Conservation (phyloP, 2,797 vertebrate species). For the Pampus argenteus region DNA sequence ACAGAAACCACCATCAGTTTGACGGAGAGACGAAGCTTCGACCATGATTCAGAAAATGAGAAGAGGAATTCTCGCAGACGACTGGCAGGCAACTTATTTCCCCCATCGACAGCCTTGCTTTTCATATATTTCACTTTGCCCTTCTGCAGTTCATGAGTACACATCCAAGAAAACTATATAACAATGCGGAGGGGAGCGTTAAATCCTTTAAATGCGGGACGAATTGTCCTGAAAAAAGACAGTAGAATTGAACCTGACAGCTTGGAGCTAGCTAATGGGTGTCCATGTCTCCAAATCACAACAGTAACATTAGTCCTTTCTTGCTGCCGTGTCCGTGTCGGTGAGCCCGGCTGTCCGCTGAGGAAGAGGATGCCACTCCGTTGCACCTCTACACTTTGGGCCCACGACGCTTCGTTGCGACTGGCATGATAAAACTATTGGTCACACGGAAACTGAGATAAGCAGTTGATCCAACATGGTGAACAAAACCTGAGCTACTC, state of each 20-base stretch:
- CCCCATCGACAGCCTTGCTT: slow-evolving; percentile 67
- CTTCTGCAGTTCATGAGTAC: slow-evolving; percentile 24
- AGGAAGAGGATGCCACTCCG: slow-evolving; percentile 20
- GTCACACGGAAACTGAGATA: slow-evolving; percentile 41
- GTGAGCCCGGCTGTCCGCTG: slow-evolving; percentile 34
- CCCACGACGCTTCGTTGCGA: slow-evolving; percentile 49
- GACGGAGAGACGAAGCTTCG: slow-evolving; percentile 54
- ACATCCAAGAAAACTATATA: slow-evolving; percentile 18
- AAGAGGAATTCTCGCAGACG: slow-evolving; percentile 62
- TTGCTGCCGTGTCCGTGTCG: slow-evolving; percentile 22
- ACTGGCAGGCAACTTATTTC: slow-evolving; percentile 68
- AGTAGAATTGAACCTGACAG: slow-evolving; percentile 61
- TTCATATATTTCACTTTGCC: slow-evolving; percentile 22
- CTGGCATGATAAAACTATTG: slow-evolving; percentile 58
- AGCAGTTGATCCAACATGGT: slow-evolving; percentile 81
- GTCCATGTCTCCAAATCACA: slow-evolving; percentile 59
- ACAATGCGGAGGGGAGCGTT: slow-evolving; percentile 29
- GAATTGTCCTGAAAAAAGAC: slow-evolving; percentile 38
- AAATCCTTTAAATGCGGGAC: slow-evolving; percentile 20
- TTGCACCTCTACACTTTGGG: slow-evolving; percentile 42
- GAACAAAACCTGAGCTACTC: slow-evolving; percentile 51
- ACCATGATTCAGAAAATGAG: slow-evolving; percentile 56
- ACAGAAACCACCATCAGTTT: slow-evolving; percentile 67
- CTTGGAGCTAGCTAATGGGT: slow-evolving; percentile 55
- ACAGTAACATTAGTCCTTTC: slow-evolving; percentile 34